Evolutionary conservation across 2,888 invertebrate species (phyloP), one percentile per base, ranked within the genome.

Genomic region (Cryptophagus acutangulus): DNA sequence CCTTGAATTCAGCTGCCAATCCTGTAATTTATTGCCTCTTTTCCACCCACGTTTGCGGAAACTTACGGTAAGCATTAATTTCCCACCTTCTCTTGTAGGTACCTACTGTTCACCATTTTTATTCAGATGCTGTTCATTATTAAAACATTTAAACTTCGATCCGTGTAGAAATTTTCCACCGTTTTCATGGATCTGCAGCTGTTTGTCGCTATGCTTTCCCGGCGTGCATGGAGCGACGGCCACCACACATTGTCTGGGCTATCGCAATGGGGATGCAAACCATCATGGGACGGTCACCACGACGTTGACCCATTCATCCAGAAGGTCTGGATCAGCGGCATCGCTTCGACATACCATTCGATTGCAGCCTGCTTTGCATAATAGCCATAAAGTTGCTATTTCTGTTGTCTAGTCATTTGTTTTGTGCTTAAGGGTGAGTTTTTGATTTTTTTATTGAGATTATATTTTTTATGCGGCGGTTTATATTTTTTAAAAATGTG

Each of bases 1-100:
- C 93, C 0, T 75, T 95, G 44, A 95, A 95, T 75, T 91, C 91
- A 0, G 94, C 93, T 0, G 93, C 93, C 40, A 95, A 95, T 72
- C 94, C 94, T 0, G 78, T 94, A 59, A 94, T 95, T 58, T 95
- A 93, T 72, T 94, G 93, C 62, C 78, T 94, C 57, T 95, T 94
- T 73, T 93, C 92, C 24, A 91, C 90, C 35, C 83, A 90, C 57
- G 83, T 93, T 56, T 93, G 92, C 70, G 72, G 87, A 46, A 87
- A 88, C 54, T 73, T 93, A 54, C 84, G 89, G 93, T 91, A 72
- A 62, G 63, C 20, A 9, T 8, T 20, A 20, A 20, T 20, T n/a
- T n/a, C n/a, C n/a, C n/a, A n/a, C n/a, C n/a, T n/a, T n/a, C n/a
- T n/a, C n/a, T n/a, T n/a, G n/a, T n/a, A n/a, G n/a, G 24, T 20